A percentile compares a stretch with the other conserved stretches of the same genome.
Conservation (phyloP, 1,140 invertebrate genomes). For the Caenorhabditis latens region DNA sequence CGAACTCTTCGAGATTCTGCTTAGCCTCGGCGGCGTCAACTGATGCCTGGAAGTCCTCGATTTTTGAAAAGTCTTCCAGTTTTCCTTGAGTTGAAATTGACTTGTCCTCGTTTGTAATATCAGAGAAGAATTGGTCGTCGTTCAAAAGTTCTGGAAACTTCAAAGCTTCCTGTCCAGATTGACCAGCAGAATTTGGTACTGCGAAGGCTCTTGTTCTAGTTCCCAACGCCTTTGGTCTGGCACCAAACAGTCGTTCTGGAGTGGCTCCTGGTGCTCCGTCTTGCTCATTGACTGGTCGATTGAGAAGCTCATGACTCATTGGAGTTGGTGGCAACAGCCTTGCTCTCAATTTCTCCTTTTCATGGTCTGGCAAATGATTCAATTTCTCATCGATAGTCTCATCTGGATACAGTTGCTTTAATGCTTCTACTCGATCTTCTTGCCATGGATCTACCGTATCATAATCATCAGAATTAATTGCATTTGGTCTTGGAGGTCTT, state of each 20-base stretch:
- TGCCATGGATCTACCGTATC: slow-evolving; percentile 73
- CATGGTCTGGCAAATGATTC: slow-evolving; percentile 53
- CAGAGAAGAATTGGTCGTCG: slow-evolving; percentile 28
- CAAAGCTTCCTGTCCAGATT: background rate
- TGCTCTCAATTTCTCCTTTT: slow-evolving; percentile 22
- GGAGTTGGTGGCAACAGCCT: slow-evolving; percentile 3
- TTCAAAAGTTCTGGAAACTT: slow-evolving; percentile 15
- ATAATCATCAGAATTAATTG: slow-evolving; percentile 65
- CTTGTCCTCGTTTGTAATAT: slow-evolving; percentile 10
- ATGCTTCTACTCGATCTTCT: slow-evolving; percentile 71
- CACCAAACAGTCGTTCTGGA: slow-evolving; percentile 47
- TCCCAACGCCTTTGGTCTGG: background rate
- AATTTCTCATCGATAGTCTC: slow-evolving; percentile 60
- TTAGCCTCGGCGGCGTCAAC: background rate
- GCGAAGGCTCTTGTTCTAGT: background rate
- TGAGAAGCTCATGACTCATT: slow-evolving; percentile 36
- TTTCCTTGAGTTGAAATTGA: background rate
- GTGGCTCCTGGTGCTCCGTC: slow-evolving; percentile 54
- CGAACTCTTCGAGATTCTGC: slow-evolving; percentile 4
- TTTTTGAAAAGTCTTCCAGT: slow-evolving; percentile 11
- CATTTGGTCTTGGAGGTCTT: slow-evolving; percentile 16
- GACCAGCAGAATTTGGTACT: background rate
- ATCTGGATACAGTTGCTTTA: slow-evolving; percentile 72
- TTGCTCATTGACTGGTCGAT: slow-evolving; percentile 19
- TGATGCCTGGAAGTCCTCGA: slow-evolving; percentile 10